These are phyloP conservation scores for Neoarius graeffei DNA, from an alignment of 2,113 vertebrate genomes.

Conservation along the genomic window DNA sequence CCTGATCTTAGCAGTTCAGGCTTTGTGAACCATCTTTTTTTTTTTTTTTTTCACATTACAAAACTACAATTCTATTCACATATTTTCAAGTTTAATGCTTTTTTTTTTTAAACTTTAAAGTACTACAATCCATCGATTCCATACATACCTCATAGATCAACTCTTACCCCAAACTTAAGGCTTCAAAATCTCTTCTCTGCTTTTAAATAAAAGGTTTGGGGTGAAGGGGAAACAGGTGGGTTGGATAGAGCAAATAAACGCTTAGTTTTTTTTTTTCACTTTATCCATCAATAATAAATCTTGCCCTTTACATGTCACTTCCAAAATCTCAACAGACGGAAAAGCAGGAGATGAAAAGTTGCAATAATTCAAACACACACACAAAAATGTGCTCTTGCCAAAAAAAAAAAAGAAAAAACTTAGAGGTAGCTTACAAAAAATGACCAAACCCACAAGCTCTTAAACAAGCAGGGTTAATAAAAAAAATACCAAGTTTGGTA, in stretches of 20 bases:
- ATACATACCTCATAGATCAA: slow-evolving; percentile 58
- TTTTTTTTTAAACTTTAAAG: slow-evolving; percentile 71
- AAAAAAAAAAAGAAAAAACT: slow-evolving; percentile 59
- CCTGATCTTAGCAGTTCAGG: slow-evolving; percentile 67
- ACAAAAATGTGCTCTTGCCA: slow-evolving; percentile 69
- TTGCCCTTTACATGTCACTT: slow-evolving; percentile 69
- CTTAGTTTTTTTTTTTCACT: slow-evolving; percentile 55
- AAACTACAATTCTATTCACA: slow-evolving; percentile 83
- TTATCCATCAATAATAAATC: slow-evolving; percentile 64
- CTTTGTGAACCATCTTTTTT: slow-evolving; percentile 70
- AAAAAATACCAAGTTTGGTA: slow-evolving; percentile 84
- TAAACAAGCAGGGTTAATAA: slow-evolving; percentile 69
- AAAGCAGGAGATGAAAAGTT: slow-evolving; percentile 79
- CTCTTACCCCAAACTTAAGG: slow-evolving; percentile 69
- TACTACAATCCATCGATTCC: slow-evolving; percentile 70
- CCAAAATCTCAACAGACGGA: slow-evolving; percentile 62
- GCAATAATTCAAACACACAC: slow-evolving; percentile 70
- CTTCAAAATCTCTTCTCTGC: slow-evolving; percentile 71
- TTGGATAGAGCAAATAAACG: slow-evolving; percentile 65
- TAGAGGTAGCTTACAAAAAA: slow-evolving; percentile 95
- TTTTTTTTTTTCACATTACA: slow-evolving; percentile 84
- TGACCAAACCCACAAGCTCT: slow-evolving; percentile 71
- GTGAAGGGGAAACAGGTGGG: slow-evolving; percentile 42
- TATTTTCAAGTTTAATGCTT: slow-evolving; percentile 85
- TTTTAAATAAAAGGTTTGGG: slow-evolving; percentile 59